A percentile compares a stretch with the other conserved stretches of the same genome.
phyloP scores from a whole-genome alignment of 1,140 invertebrate species.

The Caenorhabditis briggsae region DNA sequence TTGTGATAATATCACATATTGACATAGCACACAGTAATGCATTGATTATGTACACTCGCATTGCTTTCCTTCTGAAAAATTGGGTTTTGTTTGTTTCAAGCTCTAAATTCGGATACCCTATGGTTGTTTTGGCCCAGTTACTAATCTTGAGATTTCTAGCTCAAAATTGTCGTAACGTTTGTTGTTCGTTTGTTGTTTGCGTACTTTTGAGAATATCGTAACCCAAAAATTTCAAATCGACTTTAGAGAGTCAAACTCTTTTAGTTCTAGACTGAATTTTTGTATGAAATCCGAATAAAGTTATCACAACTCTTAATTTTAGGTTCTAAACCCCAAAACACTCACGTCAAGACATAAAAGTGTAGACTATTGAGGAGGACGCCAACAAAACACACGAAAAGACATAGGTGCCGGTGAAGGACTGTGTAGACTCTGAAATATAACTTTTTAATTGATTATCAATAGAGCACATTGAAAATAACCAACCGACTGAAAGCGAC shows the following conservation, averaged over 20 bases:
- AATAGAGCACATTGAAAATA: too few species aligned
- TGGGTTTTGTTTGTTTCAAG: not conserved
- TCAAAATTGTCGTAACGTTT: not conserved
- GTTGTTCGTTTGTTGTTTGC: not conserved
- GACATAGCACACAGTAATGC: conserved; percentile 64
- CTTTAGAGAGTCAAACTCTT: too few species aligned
- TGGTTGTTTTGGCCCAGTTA: too few species aligned
- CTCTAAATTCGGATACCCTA: not conserved
- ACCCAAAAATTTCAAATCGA: too few species aligned
- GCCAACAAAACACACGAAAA: conserved; percentile 87
- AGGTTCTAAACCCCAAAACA: not conserved
- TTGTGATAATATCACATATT: conserved; percentile 66
- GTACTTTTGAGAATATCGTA: too few species aligned
- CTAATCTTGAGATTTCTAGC: not conserved
- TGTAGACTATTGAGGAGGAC: conserved; percentile 89
- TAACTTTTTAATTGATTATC: not conserved
- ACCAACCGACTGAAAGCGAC: conserved; percentile 61
- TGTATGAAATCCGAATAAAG: too few species aligned
- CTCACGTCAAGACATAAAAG: conserved; percentile 85
- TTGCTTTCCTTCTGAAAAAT: conserved; percentile 76
- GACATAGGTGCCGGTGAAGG: conserved; percentile 83
- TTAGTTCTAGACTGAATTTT: too few species aligned
- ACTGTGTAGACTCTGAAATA: conserved; percentile 73
- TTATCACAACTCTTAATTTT: too few species aligned
- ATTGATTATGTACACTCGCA: conserved; percentile 67